Evolutionary conservation across 92 coral and sea anemone species (phyloP), one percentile per base, ranked within the genome.

Genomic region (Porites cylindrica): DNA sequence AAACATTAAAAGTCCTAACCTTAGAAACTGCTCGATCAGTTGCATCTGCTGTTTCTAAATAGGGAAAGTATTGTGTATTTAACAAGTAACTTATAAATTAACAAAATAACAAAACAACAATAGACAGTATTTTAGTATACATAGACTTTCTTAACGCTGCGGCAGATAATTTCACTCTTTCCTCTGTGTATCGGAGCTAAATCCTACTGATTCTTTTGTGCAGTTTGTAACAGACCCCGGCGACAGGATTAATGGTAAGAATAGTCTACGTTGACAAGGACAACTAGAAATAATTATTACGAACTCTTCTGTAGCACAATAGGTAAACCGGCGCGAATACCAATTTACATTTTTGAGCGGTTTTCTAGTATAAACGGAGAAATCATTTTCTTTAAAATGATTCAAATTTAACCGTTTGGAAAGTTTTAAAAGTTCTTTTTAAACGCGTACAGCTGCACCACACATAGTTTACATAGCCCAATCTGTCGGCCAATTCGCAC

Each of bases 41-140:
- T 7, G 6, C 86, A 82, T 59, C 86, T 82, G 78, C 78, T 51
- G 11, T 51, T 51, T 82, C 66, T n/a, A 68, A 69, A 29, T 54
- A 82, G 59, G 69, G 66, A 3, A 52, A 38, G 32, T 69, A 59
- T 58, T 58, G 78, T 82, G 11, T 70, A 17, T 19, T 16, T 20
- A 52, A 52, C 76, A 80, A 24, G 84, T 21, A 26, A 67, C 19
- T 13, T 47, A 51, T 23, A 23, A 80, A 80, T 21, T 1, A 38
- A 38, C 47, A 38, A 38, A 38, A 38, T 38, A 38, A 38, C 47
- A 38, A 51, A 24, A 26, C 38, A 81, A 56, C 77, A 70, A 79
- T 47, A 5, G 58, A 1, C 10, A 16, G 11, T 12, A 10, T 56
- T 17, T 13, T 62, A 2, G 32, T 29, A 29, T 29, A 24, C n/a